These are phyloP conservation scores for Lithophane leautieri DNA, from an alignment of 2,888 invertebrate genomes.

Conservation along the genomic window DNA sequence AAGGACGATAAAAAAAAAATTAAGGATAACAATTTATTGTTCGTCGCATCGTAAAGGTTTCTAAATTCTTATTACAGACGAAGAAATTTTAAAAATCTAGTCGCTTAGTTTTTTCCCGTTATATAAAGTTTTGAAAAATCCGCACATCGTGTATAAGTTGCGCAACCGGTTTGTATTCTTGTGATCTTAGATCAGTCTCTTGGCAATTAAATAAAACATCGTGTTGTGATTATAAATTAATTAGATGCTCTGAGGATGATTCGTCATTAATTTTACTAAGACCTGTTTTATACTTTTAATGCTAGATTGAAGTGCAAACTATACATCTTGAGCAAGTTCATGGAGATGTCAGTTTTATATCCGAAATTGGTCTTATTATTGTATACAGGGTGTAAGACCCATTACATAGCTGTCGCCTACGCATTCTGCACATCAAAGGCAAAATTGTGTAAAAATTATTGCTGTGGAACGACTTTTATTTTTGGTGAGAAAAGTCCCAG, in stretches of 20 bases:
- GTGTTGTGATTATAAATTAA: conserved; percentile 35
- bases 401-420: no score
- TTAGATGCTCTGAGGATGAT: conserved; percentile 56
- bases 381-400: not conserved
- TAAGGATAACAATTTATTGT: not conserved
- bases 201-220: conserved; percentile 23
- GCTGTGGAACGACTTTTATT: no score
- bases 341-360: conserved; percentile 6
- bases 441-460: no score
- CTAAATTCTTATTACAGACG: not conserved
- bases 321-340: conserved; percentile 19
- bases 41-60: not conserved
- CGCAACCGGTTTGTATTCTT: conserved; percentile 56
- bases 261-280: conserved; percentile 34
- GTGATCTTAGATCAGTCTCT: conserved; percentile 27
- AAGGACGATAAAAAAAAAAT: not conserved
- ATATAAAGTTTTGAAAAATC: conserved; percentile 38
- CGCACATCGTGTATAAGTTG: conserved; percentile 40
- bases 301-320: not conserved
- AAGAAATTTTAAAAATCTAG: not conserved
- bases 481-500: no score
- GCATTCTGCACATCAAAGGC: no score
- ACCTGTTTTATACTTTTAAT: conserved; percentile 31
- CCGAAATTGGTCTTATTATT: conserved; percentile 4
- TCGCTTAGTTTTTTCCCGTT: not conserved